Evolutionary conservation across 2,797 vertebrate species (phyloP), one percentile per base, ranked within the genome.

Genomic region (Macrochelys suwanniensis): DNA sequence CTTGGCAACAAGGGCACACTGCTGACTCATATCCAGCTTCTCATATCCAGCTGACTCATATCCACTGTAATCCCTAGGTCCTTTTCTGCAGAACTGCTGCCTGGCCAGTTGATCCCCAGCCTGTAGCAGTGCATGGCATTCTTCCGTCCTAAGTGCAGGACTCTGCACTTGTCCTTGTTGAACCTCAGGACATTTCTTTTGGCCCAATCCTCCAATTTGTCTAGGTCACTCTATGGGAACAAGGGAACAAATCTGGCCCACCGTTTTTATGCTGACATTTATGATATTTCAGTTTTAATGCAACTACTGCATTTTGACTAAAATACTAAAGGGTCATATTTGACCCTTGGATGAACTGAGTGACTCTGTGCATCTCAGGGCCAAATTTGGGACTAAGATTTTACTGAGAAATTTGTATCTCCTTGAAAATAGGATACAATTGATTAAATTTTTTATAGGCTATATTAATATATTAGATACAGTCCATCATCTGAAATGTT

Each of bases 321-420:
- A 61, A 61, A 61, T 61, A 31, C 31, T 33, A n/a, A 61, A 7
- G 59, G 15, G 59, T 33, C 59, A 33, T 61, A 61, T 61, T 61
- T 61, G 59, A n/a, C 13, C 28, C 15, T 37, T n/a, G 10, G 16
- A 68, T 71, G 17, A 8, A 23, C 4, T 74, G 68, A 12, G 37
- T 25, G 10, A 25, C 10, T n/a, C 33, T 42, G 25, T 21, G 37
- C 68, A 74, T 74, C 23, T 42, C n/a, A 74, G 11, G 17, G 68
- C 37, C 37, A 42, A 71, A 37, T 74, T 68, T 68, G 16, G 17
- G 16, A 17, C 65, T 74, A 42, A 45, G 37, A 37, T 23, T 47
- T 89, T 85, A 79, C 11, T 59, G 25, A 91, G 68, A 91, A 89
- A 90, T 77, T 26, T 8, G 8, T 42, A 42, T 91, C 96, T 92